Percentiles rank a stretch among this genome's conserved stretches.
These are phyloP conservation scores for Xyliphius kryptos DNA, from an alignment of 2,113 vertebrate species.

Conservation along the genomic window DNA sequence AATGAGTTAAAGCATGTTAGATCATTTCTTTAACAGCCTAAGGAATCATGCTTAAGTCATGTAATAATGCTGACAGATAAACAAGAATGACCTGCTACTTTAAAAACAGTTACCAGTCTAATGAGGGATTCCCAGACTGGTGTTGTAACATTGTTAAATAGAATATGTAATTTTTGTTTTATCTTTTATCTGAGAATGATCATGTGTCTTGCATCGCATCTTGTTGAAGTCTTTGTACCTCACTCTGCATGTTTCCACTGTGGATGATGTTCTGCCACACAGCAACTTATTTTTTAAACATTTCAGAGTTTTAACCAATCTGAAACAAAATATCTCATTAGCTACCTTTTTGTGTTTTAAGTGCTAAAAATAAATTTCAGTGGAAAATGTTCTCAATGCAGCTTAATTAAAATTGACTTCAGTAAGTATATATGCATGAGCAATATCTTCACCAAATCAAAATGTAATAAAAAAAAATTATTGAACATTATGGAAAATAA, in stretches of 20 bases:
- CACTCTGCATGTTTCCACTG: constrained; percentile 34
- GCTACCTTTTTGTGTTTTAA: constrained; percentile 6
- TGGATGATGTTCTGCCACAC: constrained; percentile 22
- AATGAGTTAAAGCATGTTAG: too few relatives aligned
- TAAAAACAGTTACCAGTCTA: background rate
- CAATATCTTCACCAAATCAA: too few relatives aligned
- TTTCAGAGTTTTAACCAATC: constrained; percentile 14
- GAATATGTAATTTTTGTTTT: background rate
- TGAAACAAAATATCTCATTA: constrained; percentile 18
- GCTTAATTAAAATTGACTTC: too few relatives aligned
- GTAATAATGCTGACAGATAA: too few relatives aligned
- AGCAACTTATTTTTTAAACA: constrained; percentile 43
- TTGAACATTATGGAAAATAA: too few relatives aligned
- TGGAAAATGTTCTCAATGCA: too few relatives aligned
- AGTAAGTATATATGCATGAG: too few relatives aligned
- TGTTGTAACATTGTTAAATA: too few relatives aligned
- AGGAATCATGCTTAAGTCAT: too few relatives aligned
- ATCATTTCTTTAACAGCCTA: too few relatives aligned
- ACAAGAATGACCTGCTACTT: background rate
- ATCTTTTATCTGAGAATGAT: constrained; percentile 4
- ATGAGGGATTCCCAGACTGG: too few relatives aligned
- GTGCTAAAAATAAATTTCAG: constrained; percentile 3
- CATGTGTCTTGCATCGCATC: constrained; percentile 25
- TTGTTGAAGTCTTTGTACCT: constrained; percentile 33
- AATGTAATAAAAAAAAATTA: too few relatives aligned